phyloP scores from a whole-genome alignment of 2,113 vertebrate species.

The Nematolebias whitei region DNA sequence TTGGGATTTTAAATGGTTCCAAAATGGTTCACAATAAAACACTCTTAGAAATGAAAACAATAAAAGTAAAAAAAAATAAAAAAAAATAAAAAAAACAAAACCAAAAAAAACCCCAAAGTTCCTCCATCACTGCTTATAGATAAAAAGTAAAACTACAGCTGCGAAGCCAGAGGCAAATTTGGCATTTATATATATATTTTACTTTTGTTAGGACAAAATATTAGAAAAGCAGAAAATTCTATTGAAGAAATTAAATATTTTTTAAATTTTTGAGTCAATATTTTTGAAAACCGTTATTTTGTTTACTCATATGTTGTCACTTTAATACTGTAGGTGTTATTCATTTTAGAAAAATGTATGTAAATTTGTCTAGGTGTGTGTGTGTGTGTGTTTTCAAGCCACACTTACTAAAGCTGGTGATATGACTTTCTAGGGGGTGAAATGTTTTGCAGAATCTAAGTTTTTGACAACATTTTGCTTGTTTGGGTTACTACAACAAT shows the following conservation, averaged over 20 bases:
- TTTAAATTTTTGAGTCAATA: constrained; percentile 41
- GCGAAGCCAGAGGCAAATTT: constrained; percentile 77
- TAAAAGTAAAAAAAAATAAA: constrained; percentile 5
- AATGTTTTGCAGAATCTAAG: constrained; percentile 49
- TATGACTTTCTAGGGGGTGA: constrained; percentile 56
- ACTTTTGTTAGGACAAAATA: constrained; percentile 45
- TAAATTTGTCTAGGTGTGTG: neutral
- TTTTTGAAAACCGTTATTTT: constrained; percentile 34
- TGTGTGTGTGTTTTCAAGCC: constrained; percentile 37
- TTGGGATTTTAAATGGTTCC: constrained; percentile 70
- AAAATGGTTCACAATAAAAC: constrained; percentile 80
- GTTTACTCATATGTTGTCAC: neutral
- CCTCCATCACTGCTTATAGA: constrained; percentile 41
- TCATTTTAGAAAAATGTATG: neutral
- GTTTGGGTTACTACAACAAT: constrained; percentile 52
- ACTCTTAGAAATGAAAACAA: constrained; percentile 66
- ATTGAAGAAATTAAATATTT: neutral
- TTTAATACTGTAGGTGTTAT: too few relatives aligned
- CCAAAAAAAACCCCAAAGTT: constrained; percentile 24
- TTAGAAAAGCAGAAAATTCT: constrained; percentile 40
- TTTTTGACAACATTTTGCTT: constrained; percentile 49
- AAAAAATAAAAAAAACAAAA: constrained; percentile 50
- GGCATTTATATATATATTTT: constrained; percentile 53
- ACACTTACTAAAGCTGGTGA: constrained; percentile 76
- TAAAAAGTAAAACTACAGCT: constrained; percentile 65